Evolutionary conservation across 2,888 invertebrate species (phyloP).

Genomic region (Leptarthrus brevirostris): DNA sequence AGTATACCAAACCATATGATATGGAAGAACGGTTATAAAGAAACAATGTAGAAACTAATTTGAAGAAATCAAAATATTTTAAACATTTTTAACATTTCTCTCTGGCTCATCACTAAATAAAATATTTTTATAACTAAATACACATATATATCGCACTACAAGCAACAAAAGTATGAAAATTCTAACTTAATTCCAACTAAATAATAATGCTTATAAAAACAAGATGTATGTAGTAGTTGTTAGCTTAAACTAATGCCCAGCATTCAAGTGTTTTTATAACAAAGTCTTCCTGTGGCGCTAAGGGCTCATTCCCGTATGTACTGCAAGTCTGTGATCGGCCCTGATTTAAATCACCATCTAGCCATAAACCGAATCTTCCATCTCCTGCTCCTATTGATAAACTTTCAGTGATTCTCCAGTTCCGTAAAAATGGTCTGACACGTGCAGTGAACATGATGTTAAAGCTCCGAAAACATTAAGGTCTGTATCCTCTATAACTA

Average conservation of each 20-base stretch:
- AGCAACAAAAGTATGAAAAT: slow-evolving; percentile 23
- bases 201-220: slow-evolving; percentile 27
- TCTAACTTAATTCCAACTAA: slow-evolving; percentile 27
- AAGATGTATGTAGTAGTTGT: slow-evolving; percentile 10
- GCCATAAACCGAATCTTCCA: slow-evolving; percentile 97
- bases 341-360: slow-evolving; percentile 96
- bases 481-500: slow-evolving; percentile 95
- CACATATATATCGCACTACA: slow-evolving; percentile 55
- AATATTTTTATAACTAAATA: slow-evolving; percentile 37
- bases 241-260: slow-evolving; percentile 91
- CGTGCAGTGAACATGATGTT: slow-evolving; percentile 90
- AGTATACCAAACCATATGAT: too few relatives aligned
- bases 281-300: slow-evolving; percentile 95
- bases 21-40: too few relatives aligned
- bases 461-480: slow-evolving; percentile 96
- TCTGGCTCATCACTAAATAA: slow-evolving; percentile 26
- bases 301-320: slow-evolving; percentile 95
- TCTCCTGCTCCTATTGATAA: slow-evolving; percentile 98
- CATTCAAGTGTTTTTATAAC: slow-evolving; percentile 97
- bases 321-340: slow-evolving; percentile 95
- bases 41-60: too few relatives aligned
- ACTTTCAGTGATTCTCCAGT: slow-evolving; percentile 95
- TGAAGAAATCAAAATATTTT: slow-evolving; percentile 43
- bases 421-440: slow-evolving; percentile 97
- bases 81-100: slow-evolving; percentile 31